These are phyloP conservation scores for Mastacembelus armatus DNA, from an alignment of 2,797 vertebrate species.

Conservation along the genomic window DNA sequence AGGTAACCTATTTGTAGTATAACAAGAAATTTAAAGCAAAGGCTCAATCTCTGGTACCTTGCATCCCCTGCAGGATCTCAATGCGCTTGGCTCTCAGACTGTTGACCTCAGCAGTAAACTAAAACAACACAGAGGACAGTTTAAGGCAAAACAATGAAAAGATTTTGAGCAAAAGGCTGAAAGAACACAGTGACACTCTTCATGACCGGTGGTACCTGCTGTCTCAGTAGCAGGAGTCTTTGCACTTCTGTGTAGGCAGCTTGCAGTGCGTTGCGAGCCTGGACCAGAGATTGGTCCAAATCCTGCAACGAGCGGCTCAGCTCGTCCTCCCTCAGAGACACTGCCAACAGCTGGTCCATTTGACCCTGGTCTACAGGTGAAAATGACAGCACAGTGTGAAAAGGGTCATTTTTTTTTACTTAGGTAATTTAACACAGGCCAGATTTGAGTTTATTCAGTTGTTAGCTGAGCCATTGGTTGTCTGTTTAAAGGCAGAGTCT, in stretches of 20 bases:
- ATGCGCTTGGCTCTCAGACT: constrained; percentile 90
- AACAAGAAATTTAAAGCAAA: neutral
- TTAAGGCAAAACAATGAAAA: neutral
- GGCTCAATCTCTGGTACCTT: constrained; percentile 81
- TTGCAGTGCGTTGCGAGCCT: constrained; percentile 87
- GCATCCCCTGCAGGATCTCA: constrained; percentile 91
- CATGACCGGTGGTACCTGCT: constrained; percentile 84
- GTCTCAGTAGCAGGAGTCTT: constrained; percentile 86
- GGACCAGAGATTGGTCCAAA: constrained; percentile 86
- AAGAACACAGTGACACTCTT: neutral
- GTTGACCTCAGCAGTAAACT: constrained; percentile 91
- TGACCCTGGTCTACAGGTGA: constrained; percentile 83
- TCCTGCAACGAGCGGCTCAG: constrained; percentile 87
- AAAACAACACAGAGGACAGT: constrained; percentile 21
- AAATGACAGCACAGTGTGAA: no score
- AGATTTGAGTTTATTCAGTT: no score
- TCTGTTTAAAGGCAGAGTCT: no score
- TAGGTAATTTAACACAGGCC: no score
- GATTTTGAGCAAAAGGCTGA: neutral
- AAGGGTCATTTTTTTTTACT: no score
- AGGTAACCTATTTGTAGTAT: neutral
- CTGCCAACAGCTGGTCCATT: constrained; percentile 88
- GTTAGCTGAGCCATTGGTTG: no score
- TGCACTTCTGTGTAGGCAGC: constrained; percentile 91
- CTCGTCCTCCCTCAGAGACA: constrained; percentile 92